phyloP scores from a whole-genome alignment of 1,140 invertebrate genomes.

The Glossosoma conforme region DNA sequence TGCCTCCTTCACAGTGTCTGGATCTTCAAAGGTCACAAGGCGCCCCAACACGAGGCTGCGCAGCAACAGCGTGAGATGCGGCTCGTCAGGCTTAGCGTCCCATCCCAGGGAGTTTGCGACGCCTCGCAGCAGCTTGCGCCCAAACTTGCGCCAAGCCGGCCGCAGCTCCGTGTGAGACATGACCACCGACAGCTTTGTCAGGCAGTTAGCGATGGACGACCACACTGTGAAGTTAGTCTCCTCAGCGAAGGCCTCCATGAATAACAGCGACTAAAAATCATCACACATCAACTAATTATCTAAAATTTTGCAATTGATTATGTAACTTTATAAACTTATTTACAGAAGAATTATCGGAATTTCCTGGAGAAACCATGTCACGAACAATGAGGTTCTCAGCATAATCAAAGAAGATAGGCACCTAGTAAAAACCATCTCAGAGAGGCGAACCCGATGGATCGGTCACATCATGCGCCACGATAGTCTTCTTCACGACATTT shows the following conservation, averaged over 20 bases:
- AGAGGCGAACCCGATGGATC: too few relatives aligned
- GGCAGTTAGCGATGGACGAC: slow-evolving; percentile 76
- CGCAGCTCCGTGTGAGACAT: slow-evolving; percentile 73
- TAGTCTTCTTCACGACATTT: too few relatives aligned
- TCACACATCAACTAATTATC: slow-evolving; percentile 2
- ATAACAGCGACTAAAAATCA: slow-evolving; percentile 48
- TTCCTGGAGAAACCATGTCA: too few relatives aligned
- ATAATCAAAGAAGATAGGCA: too few relatives aligned
- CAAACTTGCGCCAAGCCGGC: slow-evolving; percentile 69
- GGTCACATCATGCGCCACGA: too few relatives aligned
- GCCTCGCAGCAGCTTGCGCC: slow-evolving; percentile 61
- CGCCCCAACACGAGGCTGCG: slow-evolving; percentile 76
- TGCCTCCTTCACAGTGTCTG: slow-evolving; percentile 70
- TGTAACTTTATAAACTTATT: too few relatives aligned
- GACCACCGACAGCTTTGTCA: slow-evolving; percentile 69
- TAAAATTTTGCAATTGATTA: not conserved
- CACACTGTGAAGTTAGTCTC: slow-evolving; percentile 94
- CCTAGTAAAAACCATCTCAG: too few relatives aligned
- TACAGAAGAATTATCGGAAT: too few relatives aligned
- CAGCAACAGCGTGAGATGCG: slow-evolving; percentile 79
- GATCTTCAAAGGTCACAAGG: slow-evolving; percentile 76
- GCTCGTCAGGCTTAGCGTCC: slow-evolving; percentile 67
- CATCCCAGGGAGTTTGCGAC: slow-evolving; percentile 73
- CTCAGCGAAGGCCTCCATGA: slow-evolving; percentile 71
- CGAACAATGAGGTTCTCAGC: too few relatives aligned